phyloP scores from a whole-genome alignment of 2,888 invertebrate species.

The Physocephala rufipes region DNA sequence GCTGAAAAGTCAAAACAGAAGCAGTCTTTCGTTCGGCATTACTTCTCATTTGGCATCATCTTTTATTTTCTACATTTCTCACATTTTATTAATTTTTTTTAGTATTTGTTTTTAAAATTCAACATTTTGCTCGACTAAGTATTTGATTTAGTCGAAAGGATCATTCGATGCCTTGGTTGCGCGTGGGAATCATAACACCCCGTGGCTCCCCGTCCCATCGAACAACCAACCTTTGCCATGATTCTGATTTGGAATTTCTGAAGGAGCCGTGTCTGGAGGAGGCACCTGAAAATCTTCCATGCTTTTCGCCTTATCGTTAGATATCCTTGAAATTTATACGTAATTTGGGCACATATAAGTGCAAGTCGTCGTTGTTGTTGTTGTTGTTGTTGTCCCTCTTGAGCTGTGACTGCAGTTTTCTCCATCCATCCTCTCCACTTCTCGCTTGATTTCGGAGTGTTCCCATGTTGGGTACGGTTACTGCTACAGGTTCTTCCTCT shows the following conservation, averaged over 20 bases:
- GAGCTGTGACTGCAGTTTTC: slow-evolving; percentile 30
- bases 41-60: too few species aligned
- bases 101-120: slow-evolving; percentile 2
- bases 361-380: too few species aligned
- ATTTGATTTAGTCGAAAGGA: slow-evolving; percentile 38
- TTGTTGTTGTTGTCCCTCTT: too few species aligned
- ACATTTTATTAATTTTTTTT: slow-evolving; percentile 6
- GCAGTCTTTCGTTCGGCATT: slow-evolving; percentile 11
- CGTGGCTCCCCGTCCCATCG: slow-evolving; percentile 37
- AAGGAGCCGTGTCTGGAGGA: too few species aligned
- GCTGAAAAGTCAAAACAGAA: slow-evolving; percentile 17
- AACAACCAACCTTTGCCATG: background rate
- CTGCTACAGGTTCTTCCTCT: slow-evolving; percentile 30
- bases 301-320: background rate
- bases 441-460: too few species aligned
- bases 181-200: slow-evolving; percentile 34
- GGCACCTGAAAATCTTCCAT: slow-evolving; percentile 55
- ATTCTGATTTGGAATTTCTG: background rate
- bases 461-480: too few species aligned
- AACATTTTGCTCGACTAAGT: slow-evolving; percentile 27
- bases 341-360: too few species aligned
- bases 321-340: background rate
- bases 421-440: slow-evolving; percentile 51
- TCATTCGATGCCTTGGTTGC: slow-evolving; percentile 26
- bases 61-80: background rate